Conservation (phyloP, 2,888 invertebrate species). For the Parascotia fuliginaria region DNA sequence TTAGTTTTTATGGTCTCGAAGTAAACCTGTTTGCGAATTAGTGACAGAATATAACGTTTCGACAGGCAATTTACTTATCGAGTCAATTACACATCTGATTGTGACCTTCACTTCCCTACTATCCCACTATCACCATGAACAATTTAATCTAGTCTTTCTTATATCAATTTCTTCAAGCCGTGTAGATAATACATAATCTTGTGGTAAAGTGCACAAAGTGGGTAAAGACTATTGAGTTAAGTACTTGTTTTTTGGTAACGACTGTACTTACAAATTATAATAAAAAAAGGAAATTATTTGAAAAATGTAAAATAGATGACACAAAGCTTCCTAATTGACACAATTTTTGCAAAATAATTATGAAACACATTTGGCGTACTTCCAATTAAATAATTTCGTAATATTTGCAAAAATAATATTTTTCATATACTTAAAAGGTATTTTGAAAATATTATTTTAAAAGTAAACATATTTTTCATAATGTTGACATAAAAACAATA, state of each 20-base stretch:
- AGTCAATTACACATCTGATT: too few species aligned
- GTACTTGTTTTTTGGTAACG: conserved; percentile 21
- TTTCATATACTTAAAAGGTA: too few species aligned
- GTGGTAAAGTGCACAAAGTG: conserved; percentile 30
- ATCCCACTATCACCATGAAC: too few species aligned
- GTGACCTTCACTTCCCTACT: too few species aligned
- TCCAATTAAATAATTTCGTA: conserved; percentile 26
- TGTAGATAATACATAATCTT: conserved; percentile 18
- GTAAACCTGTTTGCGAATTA: too few species aligned
- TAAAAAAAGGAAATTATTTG: conserved; percentile 12
- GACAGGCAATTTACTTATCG: too few species aligned
- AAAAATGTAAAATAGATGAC: conserved; percentile 31
- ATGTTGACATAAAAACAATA: too few species aligned
- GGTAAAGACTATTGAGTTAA: conserved; percentile 19
- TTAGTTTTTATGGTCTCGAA: too few species aligned
- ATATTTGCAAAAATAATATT: conserved; percentile 6
- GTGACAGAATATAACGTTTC: too few species aligned
- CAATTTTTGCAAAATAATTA: conserved; percentile 34
- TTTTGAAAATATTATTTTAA: conserved; percentile 20
- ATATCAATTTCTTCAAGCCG: not conserved
- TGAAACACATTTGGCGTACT: conserved; percentile 39
- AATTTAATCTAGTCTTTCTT: too few species aligned
- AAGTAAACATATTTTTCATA: not conserved
- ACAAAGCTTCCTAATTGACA: conserved; percentile 51
- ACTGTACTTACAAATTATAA: conserved; percentile 34